These are phyloP conservation scores for Rhabdomys dilectus DNA, from an alignment of 2,113 vertebrate genomes.

Conservation along the genomic window DNA sequence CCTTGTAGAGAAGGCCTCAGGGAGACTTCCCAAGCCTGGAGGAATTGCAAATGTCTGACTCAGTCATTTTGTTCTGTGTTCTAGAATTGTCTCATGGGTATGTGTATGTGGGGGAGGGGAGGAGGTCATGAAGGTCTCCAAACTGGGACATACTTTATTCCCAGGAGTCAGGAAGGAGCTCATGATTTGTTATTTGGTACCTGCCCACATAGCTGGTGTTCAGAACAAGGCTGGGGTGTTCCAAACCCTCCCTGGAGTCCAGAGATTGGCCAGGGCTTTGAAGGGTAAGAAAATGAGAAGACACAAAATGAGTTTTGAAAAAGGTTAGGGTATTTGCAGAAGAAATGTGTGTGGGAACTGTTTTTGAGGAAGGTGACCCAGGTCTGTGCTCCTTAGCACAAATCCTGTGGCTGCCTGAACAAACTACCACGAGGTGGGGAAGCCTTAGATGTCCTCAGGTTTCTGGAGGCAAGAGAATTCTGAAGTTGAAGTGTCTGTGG, in stretches of 20 bases:
- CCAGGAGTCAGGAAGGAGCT: background rate
- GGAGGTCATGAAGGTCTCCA: background rate
- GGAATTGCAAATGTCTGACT: background rate
- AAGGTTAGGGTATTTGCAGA: background rate
- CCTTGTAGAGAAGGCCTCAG: background rate
- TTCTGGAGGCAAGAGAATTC: background rate
- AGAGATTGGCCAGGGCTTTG: background rate
- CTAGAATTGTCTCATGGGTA: background rate
- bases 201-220: rapidly evolving
- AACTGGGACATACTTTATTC: background rate
- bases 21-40: background rate
- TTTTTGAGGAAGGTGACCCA: background rate
- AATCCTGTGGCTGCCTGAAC: background rate
- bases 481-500: background rate
- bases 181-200: background rate
- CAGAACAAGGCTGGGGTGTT: background rate
- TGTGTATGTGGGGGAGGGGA: background rate
- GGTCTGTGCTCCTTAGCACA: too few species aligned
- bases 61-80: background rate
- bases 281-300: background rate
- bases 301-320: background rate
- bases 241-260: background rate
- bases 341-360: too few species aligned
- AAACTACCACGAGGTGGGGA: background rate
- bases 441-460: background rate